Conservation (phyloP, 2,888 invertebrate species). For the Capitulum mitella region DNA sequence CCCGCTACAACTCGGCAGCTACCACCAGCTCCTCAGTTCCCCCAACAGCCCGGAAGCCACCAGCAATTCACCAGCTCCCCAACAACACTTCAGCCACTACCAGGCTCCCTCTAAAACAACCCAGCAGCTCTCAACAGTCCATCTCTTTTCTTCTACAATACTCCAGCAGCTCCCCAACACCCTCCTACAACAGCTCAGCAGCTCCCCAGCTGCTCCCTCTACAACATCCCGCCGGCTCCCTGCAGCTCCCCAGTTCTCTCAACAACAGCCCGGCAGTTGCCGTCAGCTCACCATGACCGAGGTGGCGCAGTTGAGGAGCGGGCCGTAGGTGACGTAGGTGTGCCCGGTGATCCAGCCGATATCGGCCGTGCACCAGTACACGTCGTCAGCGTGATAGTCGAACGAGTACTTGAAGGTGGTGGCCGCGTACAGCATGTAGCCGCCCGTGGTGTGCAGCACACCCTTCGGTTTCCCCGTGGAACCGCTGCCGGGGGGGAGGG, state of each 20-base stretch:
- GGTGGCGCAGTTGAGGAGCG: slow-evolving; percentile 86
- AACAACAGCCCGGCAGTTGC: no score
- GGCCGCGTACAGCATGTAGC: slow-evolving; percentile 87
- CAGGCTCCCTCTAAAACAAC: no score
- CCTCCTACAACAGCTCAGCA: no score
- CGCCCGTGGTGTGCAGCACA: slow-evolving; percentile 88
- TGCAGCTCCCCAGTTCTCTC: neutral
- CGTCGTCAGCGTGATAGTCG: slow-evolving; percentile 54
- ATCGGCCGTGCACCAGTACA: slow-evolving; percentile 86
- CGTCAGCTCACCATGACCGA: slow-evolving; percentile 71
- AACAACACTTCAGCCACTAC: no score
- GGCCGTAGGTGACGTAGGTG: slow-evolving; percentile 87
- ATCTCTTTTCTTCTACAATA: no score
- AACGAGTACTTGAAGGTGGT: slow-evolving; percentile 94
- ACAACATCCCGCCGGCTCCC: neutral
- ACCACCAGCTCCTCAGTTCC: no score
- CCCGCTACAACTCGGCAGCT: no score
- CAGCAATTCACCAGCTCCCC: no score
- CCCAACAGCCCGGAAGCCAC: no score
- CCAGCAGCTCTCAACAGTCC: no score
- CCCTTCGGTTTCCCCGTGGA: slow-evolving; percentile 99
- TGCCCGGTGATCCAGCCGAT: slow-evolving; percentile 84
- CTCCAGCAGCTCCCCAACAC: no score
- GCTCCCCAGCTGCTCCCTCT: neutral
- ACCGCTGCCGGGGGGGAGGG: no score